Conservation (phyloP, 2,797 vertebrate species). For the Podarcis siculus region DNA sequence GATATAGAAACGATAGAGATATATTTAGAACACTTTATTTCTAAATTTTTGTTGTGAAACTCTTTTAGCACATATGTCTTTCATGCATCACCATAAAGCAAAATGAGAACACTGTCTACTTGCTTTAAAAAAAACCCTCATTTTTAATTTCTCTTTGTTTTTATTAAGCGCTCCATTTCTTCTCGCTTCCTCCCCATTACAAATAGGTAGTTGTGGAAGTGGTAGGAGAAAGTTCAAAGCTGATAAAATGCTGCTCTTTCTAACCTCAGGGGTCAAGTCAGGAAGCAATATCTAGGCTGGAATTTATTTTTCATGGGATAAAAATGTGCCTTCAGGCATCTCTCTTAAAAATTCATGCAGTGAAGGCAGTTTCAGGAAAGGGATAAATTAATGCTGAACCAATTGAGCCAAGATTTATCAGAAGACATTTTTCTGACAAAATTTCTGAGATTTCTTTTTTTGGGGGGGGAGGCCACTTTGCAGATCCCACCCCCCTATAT, state of each 20-base stretch:
- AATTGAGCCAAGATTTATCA: background rate
- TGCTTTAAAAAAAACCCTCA: background rate
- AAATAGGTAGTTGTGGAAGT: background rate
- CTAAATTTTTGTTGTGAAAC: background rate
- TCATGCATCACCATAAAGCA: background rate
- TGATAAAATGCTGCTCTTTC: background rate
- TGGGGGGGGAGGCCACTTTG: too few relatives aligned
- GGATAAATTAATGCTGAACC: background rate
- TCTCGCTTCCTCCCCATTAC: background rate
- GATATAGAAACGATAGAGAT: too few relatives aligned
- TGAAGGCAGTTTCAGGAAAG: background rate
- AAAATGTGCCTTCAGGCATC: background rate
- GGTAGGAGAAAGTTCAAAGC: fast-evolving
- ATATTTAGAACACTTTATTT: background rate
- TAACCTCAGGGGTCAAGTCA: background rate
- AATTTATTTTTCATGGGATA: background rate
- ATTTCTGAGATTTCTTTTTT: background rate
- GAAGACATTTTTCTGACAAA: background rate
- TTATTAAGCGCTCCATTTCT: too few relatives aligned
- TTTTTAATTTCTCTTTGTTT: background rate
- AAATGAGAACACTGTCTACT: background rate
- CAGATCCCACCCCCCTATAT: too few relatives aligned
- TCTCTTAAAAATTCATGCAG: background rate
- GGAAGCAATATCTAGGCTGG: background rate
- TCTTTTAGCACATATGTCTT: background rate